Conservation (phyloP, 2,113 vertebrate genomes). For the Rhineura floridana region DNA sequence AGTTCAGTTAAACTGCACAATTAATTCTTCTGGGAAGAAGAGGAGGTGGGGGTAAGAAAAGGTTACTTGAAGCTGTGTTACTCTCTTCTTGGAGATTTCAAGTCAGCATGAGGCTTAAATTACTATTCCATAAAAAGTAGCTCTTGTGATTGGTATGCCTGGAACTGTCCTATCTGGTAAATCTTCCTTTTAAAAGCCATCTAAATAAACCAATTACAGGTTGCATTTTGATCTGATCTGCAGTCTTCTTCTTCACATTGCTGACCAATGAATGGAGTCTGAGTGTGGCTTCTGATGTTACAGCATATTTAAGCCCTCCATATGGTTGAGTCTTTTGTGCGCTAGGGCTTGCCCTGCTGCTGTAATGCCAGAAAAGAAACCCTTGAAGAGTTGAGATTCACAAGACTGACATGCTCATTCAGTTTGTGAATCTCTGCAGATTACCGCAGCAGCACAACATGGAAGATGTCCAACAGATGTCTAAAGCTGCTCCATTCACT, state of each 20-base stretch:
- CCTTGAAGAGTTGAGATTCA: background rate
- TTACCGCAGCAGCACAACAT: background rate
- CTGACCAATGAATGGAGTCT: no score
- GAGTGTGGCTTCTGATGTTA: background rate
- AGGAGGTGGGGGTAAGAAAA: conserved; percentile 51
- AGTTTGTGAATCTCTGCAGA: background rate
- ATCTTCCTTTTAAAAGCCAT: conserved; percentile 64
- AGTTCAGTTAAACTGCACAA: conserved; percentile 73
- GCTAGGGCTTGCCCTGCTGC: background rate
- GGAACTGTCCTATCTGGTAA: conserved; percentile 50
- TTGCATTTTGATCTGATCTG: background rate
- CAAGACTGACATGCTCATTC: background rate
- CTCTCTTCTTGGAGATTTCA: conserved; percentile 66
- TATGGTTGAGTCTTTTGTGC: background rate
- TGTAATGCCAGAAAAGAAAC: background rate
- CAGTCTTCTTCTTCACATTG: background rate
- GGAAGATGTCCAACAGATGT: background rate
- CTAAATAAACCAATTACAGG: conserved; percentile 59
- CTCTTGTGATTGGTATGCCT: conserved; percentile 69
- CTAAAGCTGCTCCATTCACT: no score
- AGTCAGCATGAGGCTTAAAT: conserved; percentile 62
- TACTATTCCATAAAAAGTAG: conserved; percentile 67
- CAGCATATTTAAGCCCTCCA: no score
- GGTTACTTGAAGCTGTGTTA: conserved; percentile 58
- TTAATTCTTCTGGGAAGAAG: conserved; percentile 70